Percentiles rank a stretch among this genome's conserved stretches.
Evolutionary conservation across 2,113 vertebrate genomes (phyloP).

Genomic region (Charadrius vociferus): DNA sequence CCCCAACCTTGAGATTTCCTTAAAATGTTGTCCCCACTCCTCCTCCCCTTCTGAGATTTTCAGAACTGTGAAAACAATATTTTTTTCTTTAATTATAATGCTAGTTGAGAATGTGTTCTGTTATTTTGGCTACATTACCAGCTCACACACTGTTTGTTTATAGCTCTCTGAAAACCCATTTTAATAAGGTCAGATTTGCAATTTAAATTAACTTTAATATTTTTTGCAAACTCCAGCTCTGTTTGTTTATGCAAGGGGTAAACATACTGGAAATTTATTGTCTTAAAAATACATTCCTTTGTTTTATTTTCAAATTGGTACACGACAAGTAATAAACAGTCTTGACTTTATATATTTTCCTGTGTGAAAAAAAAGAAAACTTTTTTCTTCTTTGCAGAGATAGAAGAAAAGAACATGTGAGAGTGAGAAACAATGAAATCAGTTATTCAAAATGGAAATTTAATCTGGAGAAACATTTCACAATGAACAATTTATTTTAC

Average conservation of each 20-base stretch:
- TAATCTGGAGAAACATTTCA: background rate
- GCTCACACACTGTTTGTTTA: conserved; percentile 77
- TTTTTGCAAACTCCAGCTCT: conserved; percentile 72
- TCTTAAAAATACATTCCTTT: conserved; percentile 63
- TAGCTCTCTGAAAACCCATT: conserved; percentile 77
- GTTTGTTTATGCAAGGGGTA: conserved; percentile 70
- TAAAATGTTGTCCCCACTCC: background rate
- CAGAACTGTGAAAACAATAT: conserved; percentile 46
- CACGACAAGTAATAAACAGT: conserved; percentile 67
- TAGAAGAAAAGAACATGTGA: background rate
- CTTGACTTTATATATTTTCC: conserved; percentile 37
- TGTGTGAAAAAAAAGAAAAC: conserved; percentile 35
- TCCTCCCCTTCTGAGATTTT: conserved; percentile 45
- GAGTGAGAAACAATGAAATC: conserved; percentile 45
- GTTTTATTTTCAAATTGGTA: conserved; percentile 73
- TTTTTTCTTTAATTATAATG: conserved; percentile 75
- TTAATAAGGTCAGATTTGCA: conserved; percentile 87
- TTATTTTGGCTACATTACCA: conserved; percentile 72
- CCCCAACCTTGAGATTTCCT: background rate
- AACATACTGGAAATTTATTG: conserved; percentile 71
- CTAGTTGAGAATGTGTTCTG: conserved; percentile 62
- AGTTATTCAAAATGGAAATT: conserved; percentile 21
- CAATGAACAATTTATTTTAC: conserved; percentile 33
- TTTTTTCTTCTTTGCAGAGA: background rate
- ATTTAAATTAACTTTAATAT: conserved; percentile 85